Base-by-base conservation (phyloP, 2,888 invertebrate species). In the Entomobrya multifasciata region DNA sequence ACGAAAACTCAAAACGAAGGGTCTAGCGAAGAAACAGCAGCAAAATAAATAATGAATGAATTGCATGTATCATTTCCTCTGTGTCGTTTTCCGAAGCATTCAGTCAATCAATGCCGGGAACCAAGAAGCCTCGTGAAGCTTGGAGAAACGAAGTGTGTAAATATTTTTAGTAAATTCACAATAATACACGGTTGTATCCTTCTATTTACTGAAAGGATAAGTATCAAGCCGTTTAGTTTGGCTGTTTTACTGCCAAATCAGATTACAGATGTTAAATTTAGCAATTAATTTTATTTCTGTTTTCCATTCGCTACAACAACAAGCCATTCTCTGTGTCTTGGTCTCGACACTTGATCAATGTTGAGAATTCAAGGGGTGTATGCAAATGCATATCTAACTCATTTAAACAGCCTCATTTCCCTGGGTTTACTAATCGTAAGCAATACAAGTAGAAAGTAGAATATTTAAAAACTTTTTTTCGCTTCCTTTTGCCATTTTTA, bases 41-140 rank as follows among this genome's bases (percentile, higher is more conserved):
- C 20, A 4, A 41, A 65, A 65, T 65, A 13, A 65, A 41, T 20
- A 65, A 65, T 65, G 36, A 41, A 20, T 65, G 41, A 41, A 65
- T 41, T n/a, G 36, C n/a, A 65, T 65, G 65, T 41, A 65, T 65
- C 36, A 65, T 41, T 65, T 65, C 65, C 36, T 65, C 41, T 65
- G 41, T 65, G 41, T 17, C 20, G 3, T 49, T 49, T n/a, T 41
- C 20, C 17, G 1, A 30, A 8, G 36, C 22, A 60, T 15, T 27
- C 57, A 22, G 55, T 22, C 20, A 55, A 30, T 10, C 57, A 25
- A 22, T 20, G 17, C 41, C 36, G 11, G 17, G 8, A 65, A 41
- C 65, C 3, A 20, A 17, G 52, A 52, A n/a, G n/a, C n/a, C n/a
- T n/a, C n/a, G n/a, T n/a, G 25, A 60, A 60, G 17, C 41, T n/a